These are phyloP conservation scores for Carcharodon carcharias DNA, from an alignment of 2,797 vertebrate species.

Conservation along the genomic window DNA sequence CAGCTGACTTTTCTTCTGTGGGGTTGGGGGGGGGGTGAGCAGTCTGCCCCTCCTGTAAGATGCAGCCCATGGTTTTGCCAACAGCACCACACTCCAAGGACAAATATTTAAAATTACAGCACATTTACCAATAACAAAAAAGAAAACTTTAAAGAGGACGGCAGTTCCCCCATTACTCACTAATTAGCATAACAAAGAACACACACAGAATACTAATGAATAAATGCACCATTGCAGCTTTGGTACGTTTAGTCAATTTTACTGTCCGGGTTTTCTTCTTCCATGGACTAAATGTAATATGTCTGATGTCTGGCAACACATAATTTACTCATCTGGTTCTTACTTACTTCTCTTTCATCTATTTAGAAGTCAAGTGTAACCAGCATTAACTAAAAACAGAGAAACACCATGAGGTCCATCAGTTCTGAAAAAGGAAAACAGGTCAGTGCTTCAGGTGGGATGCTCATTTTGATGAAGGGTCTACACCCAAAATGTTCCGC, in stretches of 20 bases:
- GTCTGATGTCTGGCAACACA: background rate
- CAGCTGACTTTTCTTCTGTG: too few species aligned
- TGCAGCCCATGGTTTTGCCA: background rate
- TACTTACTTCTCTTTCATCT: background rate
- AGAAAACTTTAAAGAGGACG: background rate
- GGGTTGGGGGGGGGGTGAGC: too few species aligned
- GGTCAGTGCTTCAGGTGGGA: background rate
- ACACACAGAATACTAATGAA: background rate
- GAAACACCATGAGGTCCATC: background rate
- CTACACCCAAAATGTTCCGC: background rate
- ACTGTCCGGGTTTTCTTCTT: background rate
- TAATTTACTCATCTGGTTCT: background rate
- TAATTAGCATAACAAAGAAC: background rate
- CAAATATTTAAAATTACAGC: background rate
- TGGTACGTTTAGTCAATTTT: background rate
- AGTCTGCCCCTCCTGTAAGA: background rate
- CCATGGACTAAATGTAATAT: background rate
- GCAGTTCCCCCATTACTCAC: background rate
- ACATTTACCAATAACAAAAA: background rate
- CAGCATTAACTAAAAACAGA: background rate
- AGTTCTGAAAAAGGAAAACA: background rate
- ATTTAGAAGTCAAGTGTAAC: background rate
- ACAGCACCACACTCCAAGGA: background rate
- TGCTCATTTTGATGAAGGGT: background rate
- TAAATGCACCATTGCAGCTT: background rate